phyloP scores from a whole-genome alignment of 2,888 invertebrate genomes.

The Pseudococcus viburni region DNA sequence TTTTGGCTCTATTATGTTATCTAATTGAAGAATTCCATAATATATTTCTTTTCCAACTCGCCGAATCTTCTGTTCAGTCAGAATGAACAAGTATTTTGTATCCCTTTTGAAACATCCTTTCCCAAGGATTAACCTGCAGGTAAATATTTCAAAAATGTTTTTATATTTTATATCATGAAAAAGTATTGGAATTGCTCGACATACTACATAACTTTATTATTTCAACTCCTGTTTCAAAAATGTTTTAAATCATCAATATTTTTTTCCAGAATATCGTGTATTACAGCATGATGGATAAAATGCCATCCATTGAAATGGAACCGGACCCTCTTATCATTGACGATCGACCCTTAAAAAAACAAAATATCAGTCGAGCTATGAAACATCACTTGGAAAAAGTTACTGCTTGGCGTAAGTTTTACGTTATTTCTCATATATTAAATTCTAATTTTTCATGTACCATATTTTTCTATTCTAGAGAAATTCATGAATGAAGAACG shows the following conservation, averaged over 20 bases:
- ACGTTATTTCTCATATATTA: not conserved
- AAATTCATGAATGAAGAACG: constrained; percentile 86
- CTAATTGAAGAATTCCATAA: not conserved
- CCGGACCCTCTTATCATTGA: constrained; percentile 27
- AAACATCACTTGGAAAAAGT: constrained; percentile 88
- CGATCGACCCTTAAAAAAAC: constrained; percentile 67
- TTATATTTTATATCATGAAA: not conserved
- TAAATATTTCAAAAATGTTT: not conserved
- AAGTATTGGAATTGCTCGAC: not conserved
- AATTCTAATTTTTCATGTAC: constrained; percentile 7
- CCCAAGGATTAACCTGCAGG: not conserved
- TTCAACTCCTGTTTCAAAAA: not conserved
- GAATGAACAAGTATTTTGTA: not conserved
- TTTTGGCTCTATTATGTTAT: not conserved
- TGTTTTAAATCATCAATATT: not conserved
- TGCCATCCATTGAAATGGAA: constrained; percentile 42
- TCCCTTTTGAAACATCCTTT: not conserved
- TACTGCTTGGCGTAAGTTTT: constrained; percentile 77
- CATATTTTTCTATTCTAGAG: constrained; percentile 72
- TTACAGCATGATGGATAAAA: constrained; percentile 58
- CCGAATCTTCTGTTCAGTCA: not conserved
- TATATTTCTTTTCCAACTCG: not conserved
- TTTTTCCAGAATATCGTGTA: not conserved
- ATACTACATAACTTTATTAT: not conserved
- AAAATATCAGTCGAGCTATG: constrained; percentile 85